A percentile compares a stretch with the other conserved stretches of the same genome.
Evolutionary conservation across 2,113 vertebrate species (phyloP).

Genomic region (Tautogolabrus adspersus): DNA sequence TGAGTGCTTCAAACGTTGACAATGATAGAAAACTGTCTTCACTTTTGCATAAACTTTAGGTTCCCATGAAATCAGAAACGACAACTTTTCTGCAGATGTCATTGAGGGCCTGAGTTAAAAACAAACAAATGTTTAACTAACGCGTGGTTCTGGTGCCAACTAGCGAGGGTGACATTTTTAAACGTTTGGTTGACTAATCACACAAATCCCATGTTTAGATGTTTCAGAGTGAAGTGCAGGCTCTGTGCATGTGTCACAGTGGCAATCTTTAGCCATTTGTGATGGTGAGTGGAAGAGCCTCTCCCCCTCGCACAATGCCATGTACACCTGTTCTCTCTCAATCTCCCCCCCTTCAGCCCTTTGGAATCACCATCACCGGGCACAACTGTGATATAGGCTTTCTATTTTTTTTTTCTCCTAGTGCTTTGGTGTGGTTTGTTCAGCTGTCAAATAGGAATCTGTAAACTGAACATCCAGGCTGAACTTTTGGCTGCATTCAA

Average conservation of each 20-base stretch:
- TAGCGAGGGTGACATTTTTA: too few species aligned
- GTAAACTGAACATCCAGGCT: background rate
- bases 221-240: background rate
- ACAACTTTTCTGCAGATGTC: too few species aligned
- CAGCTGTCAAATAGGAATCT: conserved; percentile 45
- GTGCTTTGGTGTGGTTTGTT: background rate
- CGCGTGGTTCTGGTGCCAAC: too few species aligned
- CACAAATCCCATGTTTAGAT: background rate
- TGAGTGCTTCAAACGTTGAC: background rate
- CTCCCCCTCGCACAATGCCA: conserved; percentile 30
- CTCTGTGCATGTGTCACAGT: background rate
- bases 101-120: too few species aligned
- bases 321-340: conserved; percentile 52
- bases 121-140: too few species aligned
- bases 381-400: conserved; percentile 6
- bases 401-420: conserved; percentile 17
- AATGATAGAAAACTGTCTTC: background rate
- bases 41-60: too few species aligned
- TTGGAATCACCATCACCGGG: conserved; percentile 1
- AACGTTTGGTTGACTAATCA: too few species aligned
- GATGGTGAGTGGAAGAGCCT: conserved; percentile 27
- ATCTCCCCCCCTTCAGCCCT: conserved; percentile 20
- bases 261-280: background rate
- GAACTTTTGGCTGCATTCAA: background rate
- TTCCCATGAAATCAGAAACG: too few species aligned